Evolutionary conservation across 2,888 invertebrate species (phyloP).

Genomic region (Eudasyphora cyanicolor): DNA sequence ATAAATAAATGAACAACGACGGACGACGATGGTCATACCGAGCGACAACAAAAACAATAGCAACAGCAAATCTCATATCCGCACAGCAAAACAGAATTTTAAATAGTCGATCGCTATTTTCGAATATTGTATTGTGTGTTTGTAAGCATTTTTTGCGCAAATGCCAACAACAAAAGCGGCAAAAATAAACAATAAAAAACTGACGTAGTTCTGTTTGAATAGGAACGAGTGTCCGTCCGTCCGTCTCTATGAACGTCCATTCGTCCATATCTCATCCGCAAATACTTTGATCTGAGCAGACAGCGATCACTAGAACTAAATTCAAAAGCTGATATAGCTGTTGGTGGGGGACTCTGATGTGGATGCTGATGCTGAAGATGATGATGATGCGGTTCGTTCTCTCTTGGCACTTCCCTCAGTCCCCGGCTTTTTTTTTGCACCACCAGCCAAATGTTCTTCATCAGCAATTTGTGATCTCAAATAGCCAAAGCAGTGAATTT

Average conservation of each 20-base stretch:
- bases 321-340: constrained; percentile 5
- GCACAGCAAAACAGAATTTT: constrained; percentile 45
- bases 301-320: constrained; percentile 13
- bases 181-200: constrained; percentile 29
- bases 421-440: neutral
- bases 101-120: constrained; percentile 26
- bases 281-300: constrained; percentile 31
- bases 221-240: neutral
- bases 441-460: neutral
- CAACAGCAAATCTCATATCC: constrained; percentile 43
- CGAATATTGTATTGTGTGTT: constrained; percentile 3
- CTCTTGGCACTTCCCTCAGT: neutral
- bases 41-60: constrained; percentile 15
- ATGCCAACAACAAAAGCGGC: constrained; percentile 41
- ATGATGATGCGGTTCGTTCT: neutral
- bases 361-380: neutral
- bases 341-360: neutral
- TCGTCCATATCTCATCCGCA: constrained; percentile 18
- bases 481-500: neutral
- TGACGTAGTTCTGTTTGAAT: constrained; percentile 47
- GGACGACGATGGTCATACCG: neutral
- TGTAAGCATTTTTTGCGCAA: constrained; percentile 39
- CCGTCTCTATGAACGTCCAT: neutral
- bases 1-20: neutral
- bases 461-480: constrained; percentile 4